These are phyloP conservation scores for Muraenolepis orangiensis DNA, from an alignment of 2,797 vertebrate genomes.

Conservation along the genomic window DNA sequence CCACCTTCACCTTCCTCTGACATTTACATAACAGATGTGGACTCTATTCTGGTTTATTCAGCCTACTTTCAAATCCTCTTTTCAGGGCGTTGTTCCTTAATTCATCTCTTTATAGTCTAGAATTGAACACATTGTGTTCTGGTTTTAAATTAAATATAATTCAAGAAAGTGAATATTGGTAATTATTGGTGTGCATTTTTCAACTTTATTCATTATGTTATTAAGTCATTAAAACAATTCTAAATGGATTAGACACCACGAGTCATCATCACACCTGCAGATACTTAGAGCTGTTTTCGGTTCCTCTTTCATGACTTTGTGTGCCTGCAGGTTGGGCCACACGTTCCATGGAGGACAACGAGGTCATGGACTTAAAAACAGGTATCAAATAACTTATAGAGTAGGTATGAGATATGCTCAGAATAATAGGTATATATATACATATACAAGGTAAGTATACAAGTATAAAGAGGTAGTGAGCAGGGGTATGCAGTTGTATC, in stretches of 20 bases:
- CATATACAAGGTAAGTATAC: too few relatives aligned
- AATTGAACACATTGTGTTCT: background rate
- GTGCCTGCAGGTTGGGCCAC: background rate
- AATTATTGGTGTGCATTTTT: background rate
- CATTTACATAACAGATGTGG: slow-evolving; percentile 10
- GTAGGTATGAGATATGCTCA: too few relatives aligned
- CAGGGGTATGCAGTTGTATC: too few relatives aligned
- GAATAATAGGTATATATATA: too few relatives aligned
- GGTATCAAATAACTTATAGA: too few relatives aligned
- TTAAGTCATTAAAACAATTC: background rate
- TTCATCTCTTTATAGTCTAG: background rate
- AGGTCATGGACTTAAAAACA: background rate
- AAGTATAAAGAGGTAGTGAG: too few relatives aligned
- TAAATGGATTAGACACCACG: background rate
- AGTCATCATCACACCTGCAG: background rate
- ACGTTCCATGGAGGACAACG: background rate
- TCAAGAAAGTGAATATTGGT: background rate
- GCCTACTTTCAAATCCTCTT: background rate
- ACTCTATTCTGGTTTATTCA: background rate
- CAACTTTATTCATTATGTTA: too few relatives aligned
- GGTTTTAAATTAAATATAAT: background rate
- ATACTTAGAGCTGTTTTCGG: background rate
- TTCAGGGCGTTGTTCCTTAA: background rate
- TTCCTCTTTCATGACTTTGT: background rate
- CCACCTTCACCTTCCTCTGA: background rate